Conservation (phyloP, 2,888 invertebrate genomes). For the Zhuqinia jingwanae region DNA sequence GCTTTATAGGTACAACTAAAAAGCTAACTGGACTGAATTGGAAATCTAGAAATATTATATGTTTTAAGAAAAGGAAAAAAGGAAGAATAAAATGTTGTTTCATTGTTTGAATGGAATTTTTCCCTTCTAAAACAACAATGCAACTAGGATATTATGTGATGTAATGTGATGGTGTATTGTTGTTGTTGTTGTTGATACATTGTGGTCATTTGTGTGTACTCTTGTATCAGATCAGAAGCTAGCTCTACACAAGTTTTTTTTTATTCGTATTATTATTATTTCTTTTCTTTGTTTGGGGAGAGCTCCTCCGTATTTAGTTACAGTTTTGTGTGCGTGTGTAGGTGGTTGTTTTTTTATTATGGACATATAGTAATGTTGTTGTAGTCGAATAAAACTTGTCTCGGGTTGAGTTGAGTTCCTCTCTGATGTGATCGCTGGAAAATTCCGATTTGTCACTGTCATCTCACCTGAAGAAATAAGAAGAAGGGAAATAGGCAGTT, state of each 20-base stretch:
- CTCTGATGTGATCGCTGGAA: constrained; percentile 37
- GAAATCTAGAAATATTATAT: not conserved
- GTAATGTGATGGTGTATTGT: not conserved
- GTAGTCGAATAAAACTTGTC: constrained; percentile 26
- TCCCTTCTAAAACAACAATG: not conserved
- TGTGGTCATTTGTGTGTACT: too few relatives aligned
- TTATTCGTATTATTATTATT: not conserved
- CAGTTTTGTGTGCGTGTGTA: not conserved
- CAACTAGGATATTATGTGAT: too few relatives aligned
- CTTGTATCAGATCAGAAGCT: too few relatives aligned
- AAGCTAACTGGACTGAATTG: constrained; percentile 20
- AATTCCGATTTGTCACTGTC: constrained; percentile 56
- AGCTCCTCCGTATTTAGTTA: not conserved
- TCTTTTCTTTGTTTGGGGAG: not conserved
- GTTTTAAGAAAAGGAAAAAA: not conserved
- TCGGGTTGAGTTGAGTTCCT: too few relatives aligned
- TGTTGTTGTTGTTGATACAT: too few relatives aligned
- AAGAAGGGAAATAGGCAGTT: too few relatives aligned
- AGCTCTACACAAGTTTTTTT: not conserved
- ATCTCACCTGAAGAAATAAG: not conserved
- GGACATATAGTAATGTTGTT: not conserved
- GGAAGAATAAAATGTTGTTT: not conserved
- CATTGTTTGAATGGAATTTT: constrained; percentile 18
- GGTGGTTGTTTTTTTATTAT: constrained; percentile 3
- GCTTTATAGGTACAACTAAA: too few relatives aligned